Evolutionary conservation across 2,888 invertebrate genomes (phyloP), one percentile per base, ranked within the genome.

Genomic region (Perizoma flavofasciatum): DNA sequence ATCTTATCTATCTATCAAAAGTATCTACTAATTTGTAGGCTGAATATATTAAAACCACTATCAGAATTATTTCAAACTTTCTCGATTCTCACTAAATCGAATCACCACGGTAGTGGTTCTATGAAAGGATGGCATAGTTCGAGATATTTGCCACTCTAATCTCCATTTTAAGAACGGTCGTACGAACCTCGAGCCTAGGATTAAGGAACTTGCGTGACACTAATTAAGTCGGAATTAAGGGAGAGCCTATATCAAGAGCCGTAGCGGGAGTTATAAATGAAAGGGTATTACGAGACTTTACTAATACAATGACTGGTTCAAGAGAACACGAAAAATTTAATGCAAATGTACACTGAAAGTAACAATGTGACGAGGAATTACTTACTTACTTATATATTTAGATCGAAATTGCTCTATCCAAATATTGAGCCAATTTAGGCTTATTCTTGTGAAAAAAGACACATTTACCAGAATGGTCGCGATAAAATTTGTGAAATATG

Each of bases 161-260:
- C 91, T 90, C 90, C 89, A 90, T 91, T 92, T 92, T 89, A 92
- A 91, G 91, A 90, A 90, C 90, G 88, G 89, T 86, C 85, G 88
- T 88, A 81, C 85, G 82, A 87, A 85, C 83, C 85, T 82, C 85
- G 78, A 89, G 88, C 90, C 91, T 88, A 81, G 91, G 91, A 92
- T 92, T 92, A 92, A 78, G 85, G 88, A 89, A 89, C 90, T 90
- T 91, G 91, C 91, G 90, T 92, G 91, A 89, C 88, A 89, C 90
- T 91, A 91, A 92, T 92, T 91, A 90, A 91, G 89, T 89, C 81
- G 90, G 92, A 86, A 91, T 91, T 91, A 91, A 85, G 88, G 85
- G 81, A 87, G 81, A 86, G 86, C 88, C 88, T 88, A 87, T 88
- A 91, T 90, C 89, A 91, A 86, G 88, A 87, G 86, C 86, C 90